Percentiles rank a stretch among this genome's conserved stretches.
These are phyloP conservation scores for Sparidentex hasta DNA, from an alignment of 2,797 vertebrate genomes.

Conservation along the genomic window DNA sequence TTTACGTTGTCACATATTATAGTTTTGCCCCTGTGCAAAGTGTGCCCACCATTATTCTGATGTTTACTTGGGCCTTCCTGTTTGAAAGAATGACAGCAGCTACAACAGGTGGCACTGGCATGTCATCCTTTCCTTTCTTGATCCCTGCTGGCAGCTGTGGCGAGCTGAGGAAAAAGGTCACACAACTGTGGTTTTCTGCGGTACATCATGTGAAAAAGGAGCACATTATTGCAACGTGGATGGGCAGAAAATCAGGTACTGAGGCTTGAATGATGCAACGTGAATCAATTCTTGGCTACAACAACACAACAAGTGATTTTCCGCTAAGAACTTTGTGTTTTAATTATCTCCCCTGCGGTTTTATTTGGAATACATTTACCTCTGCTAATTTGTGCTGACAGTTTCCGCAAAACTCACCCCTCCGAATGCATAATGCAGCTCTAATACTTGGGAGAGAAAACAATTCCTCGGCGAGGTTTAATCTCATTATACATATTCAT, in stretches of 20 bases:
- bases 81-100: background rate
- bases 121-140: background rate
- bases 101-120: constrained; percentile 16
- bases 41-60: background rate
- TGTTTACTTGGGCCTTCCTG: background rate
- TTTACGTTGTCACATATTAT: too few relatives aligned
- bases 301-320: background rate
- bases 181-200: background rate
- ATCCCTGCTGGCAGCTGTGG: constrained; percentile 14
- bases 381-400: background rate
- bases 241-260: background rate
- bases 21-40: background rate
- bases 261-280: background rate
- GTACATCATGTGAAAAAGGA: background rate
- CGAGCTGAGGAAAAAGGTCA: background rate
- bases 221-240: background rate
- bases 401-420: background rate
- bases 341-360: background rate
- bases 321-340: background rate
- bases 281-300: constrained; percentile 1
- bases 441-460: background rate
- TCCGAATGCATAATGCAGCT: background rate
- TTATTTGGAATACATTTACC: background rate
- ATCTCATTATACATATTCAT: background rate
- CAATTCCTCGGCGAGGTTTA: background rate